Conservation (phyloP, 2,888 invertebrate genomes). For the Standfussiana lucernea region DNA sequence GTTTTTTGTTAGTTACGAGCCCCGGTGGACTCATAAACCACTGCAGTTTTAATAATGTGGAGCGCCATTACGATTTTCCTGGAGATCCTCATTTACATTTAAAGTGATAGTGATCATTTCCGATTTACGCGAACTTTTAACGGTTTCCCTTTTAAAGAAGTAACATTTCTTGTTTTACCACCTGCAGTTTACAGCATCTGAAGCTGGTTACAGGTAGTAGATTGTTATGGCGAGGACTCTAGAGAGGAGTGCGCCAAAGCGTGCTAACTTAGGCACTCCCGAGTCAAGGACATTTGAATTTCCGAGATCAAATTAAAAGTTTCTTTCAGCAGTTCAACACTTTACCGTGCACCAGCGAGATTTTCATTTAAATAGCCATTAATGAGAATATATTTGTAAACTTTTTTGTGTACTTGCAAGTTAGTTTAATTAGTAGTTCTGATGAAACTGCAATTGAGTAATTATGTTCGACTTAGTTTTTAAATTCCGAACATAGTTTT, state of each 20-base stretch:
- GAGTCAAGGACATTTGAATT: conserved; percentile 72
- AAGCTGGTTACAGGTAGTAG: conserved; percentile 37
- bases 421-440: conserved; percentile 48
- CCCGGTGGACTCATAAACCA: neutral
- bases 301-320: conserved; percentile 75
- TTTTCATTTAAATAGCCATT: conserved; percentile 65
- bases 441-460: conserved; percentile 37
- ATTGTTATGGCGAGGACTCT: conserved; percentile 53
- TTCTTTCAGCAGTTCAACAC: conserved; percentile 61
- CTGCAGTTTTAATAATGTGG: neutral
- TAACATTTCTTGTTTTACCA: neutral
- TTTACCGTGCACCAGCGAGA: conserved; percentile 53
- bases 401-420: conserved; percentile 49
- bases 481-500: conserved; percentile 40
- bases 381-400: conserved; percentile 62
- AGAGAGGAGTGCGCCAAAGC: conserved; percentile 71
- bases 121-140: conserved; percentile 4
- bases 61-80: neutral
- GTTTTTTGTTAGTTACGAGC: neutral
- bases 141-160: conserved; percentile 8
- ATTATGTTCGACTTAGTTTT: conserved; percentile 38
- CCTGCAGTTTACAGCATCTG: conserved; percentile 16
- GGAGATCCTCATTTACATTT: conserved; percentile 5
- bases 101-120: conserved; percentile 15
- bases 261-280: conserved; percentile 70